Evolutionary conservation across 1,140 invertebrate species (phyloP), one percentile per base, ranked within the genome.

Genomic region (Drosophila auraria): DNA sequence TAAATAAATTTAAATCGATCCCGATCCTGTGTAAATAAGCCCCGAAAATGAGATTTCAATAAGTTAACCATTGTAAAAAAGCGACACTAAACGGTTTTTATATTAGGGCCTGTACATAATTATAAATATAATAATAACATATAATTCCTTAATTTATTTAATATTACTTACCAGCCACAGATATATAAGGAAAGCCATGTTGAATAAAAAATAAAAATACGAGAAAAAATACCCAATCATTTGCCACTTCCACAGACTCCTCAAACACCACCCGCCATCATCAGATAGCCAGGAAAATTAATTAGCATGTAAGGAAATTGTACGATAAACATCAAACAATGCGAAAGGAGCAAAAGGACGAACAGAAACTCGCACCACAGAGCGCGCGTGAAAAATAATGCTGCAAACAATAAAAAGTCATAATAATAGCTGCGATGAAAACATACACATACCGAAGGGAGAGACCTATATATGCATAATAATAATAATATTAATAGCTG

Each of bases 401-500:
- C 74, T 51, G 59, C 23, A 79, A 83, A 87, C 76, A 89, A 89
- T 87, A 77, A 77, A 83, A 74, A 61, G 71, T 77, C 80, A 77
- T 72, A 69, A 80, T 64, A 77, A 84, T 74, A 63, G 70, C 61
- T 71, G 83, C 80, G 80, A 72, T 76, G 83, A 82, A 82, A 86
- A 76, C 33, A 50, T n/a, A 20, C 45, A 40, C 40, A 40, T 62
- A 15, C 25, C 14, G 14, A 30, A 25, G 15, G 47, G 15, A 44
- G n/a, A 20, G 53, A 59, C 30, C 30, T 73, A 65, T 47, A 84
- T 73, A 86, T 64, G 68, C 68, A 87, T 80, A 72, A 64, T 62
- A 81, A 70, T 80, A 80, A 86, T 87, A 87, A 82, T 87, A 86
- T 82, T 86, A 86, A 87, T 87, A 82, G 83, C 75, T 82, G 83